phyloP scores from a whole-genome alignment of 64 coral and sea anemone species.

The Acropora tenuis region DNA sequence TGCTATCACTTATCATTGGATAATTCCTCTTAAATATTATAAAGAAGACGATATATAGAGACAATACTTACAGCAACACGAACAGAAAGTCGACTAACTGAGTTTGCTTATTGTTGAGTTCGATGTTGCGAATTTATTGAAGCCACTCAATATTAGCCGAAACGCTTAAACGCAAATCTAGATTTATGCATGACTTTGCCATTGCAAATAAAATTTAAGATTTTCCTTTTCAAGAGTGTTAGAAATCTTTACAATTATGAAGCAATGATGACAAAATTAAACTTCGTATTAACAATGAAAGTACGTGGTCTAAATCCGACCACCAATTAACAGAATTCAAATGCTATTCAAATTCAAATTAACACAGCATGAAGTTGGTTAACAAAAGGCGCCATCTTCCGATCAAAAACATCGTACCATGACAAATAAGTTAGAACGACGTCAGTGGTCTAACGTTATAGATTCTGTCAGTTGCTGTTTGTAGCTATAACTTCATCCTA shows the following conservation, averaged over 20 bases:
- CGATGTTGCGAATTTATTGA: neutral
- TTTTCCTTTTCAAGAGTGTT: neutral
- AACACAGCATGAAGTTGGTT: neutral
- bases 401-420: neutral
- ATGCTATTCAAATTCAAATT: constrained; percentile 49
- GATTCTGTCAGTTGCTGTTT: neutral
- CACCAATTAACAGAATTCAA: neutral
- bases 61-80: neutral
- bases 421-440: neutral
- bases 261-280: neutral
- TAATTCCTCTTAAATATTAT: neutral
- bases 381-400: neutral
- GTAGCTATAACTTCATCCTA: neutral
- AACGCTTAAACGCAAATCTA: no score
- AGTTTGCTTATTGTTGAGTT: no score
- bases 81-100: neutral
- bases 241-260: neutral
- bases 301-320: neutral
- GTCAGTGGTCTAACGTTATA: neutral
- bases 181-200: no score
- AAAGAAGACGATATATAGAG: neutral
- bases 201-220: no score
- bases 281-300: neutral
- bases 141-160: no score
- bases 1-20: neutral